These are phyloP conservation scores for Cryptus viduatorius DNA, from an alignment of 2,888 invertebrate species.

Conservation along the genomic window DNA sequence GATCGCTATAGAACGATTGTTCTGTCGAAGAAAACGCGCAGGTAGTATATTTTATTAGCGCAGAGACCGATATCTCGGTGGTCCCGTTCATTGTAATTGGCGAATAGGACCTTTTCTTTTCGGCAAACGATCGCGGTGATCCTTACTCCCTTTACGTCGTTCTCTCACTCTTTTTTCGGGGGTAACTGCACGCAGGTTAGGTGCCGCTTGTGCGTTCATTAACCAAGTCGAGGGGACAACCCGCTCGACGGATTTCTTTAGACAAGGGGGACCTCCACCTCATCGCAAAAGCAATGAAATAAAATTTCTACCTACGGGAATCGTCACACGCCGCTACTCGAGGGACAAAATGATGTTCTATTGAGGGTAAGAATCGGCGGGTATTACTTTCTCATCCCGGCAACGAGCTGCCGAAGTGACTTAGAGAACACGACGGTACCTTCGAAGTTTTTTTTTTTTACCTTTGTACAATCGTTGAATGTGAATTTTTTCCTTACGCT, in stretches of 20 bases:
- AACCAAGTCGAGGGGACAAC: conserved; percentile 57
- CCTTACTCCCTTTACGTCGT: conserved; percentile 56
- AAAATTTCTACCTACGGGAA: conserved; percentile 60
- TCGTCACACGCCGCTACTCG: conserved; percentile 58
- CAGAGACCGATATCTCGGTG: conserved; percentile 31
- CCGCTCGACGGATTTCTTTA: conserved; percentile 59
- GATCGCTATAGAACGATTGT: conserved; percentile 74
- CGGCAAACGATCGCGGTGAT: conserved; percentile 57
- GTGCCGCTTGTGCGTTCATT: conserved; percentile 61
- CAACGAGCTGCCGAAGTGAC: not conserved
- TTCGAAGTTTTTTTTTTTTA: no score
- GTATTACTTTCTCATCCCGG: conserved; percentile 62
- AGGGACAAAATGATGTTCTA: conserved; percentile 50
- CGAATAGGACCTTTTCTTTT: conserved; percentile 69
- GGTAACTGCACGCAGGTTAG: not conserved
- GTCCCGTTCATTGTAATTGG: conserved; percentile 66
- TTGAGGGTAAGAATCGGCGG: conserved; percentile 59
- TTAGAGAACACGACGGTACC: no score
- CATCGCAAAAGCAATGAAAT: conserved; percentile 48
- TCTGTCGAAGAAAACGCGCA: conserved; percentile 61
- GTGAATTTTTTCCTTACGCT: no score
- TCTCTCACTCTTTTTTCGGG: not conserved
- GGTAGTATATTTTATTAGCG: conserved; percentile 65
- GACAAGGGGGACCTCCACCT: conserved; percentile 22
- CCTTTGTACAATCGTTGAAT: no score